phyloP scores from a whole-genome alignment of 2,113 vertebrate species.

The Ariopsis seemanni region DNA sequence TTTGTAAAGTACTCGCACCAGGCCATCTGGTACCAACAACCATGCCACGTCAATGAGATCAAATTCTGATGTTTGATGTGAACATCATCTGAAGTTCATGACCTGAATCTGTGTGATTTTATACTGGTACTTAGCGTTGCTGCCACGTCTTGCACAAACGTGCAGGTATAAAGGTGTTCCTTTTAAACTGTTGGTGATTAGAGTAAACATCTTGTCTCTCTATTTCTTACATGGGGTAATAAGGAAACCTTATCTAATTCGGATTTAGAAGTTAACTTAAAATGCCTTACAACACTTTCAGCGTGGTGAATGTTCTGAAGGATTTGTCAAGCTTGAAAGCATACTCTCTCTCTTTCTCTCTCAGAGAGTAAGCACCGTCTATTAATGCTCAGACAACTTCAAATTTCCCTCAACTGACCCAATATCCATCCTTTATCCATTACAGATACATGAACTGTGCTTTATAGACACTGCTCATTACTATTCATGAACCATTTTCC shows the following conservation, averaged over 20 bases:
- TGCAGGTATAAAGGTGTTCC: background rate
- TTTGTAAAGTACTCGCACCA: background rate
- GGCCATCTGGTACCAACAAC: background rate
- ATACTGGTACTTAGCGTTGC: background rate
- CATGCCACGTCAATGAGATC: background rate
- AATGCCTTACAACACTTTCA: background rate
- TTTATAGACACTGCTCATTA: constrained; percentile 19
- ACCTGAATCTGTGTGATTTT: background rate
- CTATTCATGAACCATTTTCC: constrained; percentile 27
- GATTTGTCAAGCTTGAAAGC: background rate
- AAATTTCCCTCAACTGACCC: background rate
- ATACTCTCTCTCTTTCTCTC: background rate
- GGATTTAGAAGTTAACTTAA: background rate
- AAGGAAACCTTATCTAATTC: background rate
- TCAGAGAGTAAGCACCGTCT: background rate
- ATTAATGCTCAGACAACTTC: constrained; percentile 12
- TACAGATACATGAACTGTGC: constrained; percentile 37
- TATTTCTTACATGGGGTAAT: background rate
- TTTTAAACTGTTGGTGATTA: background rate
- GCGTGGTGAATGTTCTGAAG: background rate
- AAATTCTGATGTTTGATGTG: background rate
- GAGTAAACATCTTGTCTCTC: background rate
- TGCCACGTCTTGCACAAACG: background rate
- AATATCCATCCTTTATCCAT: constrained; percentile 5
- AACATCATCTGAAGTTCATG: background rate